Base-by-base conservation (phyloP, 1,140 invertebrate genomes). In the Drosophila suzukii region DNA sequence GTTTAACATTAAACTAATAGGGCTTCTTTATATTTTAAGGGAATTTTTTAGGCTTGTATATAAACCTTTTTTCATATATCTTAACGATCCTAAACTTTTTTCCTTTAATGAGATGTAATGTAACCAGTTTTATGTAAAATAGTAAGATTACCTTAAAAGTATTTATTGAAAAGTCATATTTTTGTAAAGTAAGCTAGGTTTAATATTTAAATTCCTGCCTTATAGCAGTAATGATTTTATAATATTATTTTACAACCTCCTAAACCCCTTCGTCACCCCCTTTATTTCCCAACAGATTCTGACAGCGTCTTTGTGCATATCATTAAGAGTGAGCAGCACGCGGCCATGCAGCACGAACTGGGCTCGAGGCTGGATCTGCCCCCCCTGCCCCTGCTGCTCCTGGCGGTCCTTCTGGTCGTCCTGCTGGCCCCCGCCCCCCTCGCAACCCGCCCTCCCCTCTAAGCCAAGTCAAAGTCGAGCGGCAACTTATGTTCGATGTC, bases 281-380 rank as follows among this genome's bases (percentile, higher is more conserved):
- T 15, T 46, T 60, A 20, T 27, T 27, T 27, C 27, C 20, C 68
- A 70, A 24, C 78, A 92, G 93, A 93, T 81, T 93, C 93, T 43
- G 93, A 93, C 72, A 93, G 93, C 82, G 93, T 93, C 56, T 91
- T 93, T 75, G 93, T 93, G 65, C 93, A 93, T 89, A 93, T 93
- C 84, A 92, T 93, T 82, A 93, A 93, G 67, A 94, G 94, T 58
- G 94, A 95, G 90, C 94, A 94, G 93, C 94, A 94, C 57, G 94
- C 94, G 58, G 94, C 94, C 59, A 95, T 95, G 94, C 94, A 95
- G 81, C 93, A 94, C 91, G 81, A 92, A 49, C 53, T 84, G 62
- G 91, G 86, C 43, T 75, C 75, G 30, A 54, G 76, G 17, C 59
- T 92, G 78, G 67, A 77, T 49, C 63, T 82, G 62, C 91, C 89